Percentiles rank a stretch among this genome's conserved stretches.
Conservation (phyloP, 2,888 invertebrate genomes). For the Steinernema carpocapsae region DNA sequence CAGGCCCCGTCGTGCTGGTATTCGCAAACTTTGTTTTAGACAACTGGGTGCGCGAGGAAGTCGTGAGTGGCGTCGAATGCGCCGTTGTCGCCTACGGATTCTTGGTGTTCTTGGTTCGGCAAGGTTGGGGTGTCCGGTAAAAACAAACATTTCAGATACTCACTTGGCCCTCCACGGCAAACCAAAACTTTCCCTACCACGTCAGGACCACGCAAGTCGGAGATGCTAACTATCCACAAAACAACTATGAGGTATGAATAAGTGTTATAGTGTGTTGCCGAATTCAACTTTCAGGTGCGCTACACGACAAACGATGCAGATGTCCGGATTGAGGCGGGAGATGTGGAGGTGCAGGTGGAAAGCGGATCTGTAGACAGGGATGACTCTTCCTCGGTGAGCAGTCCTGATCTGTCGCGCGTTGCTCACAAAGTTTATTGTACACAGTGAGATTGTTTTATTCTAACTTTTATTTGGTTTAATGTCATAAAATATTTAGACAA, state of each 20-base stretch:
- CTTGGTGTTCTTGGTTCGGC: constrained; percentile 77
- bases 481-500: constrained; percentile 28
- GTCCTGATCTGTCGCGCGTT: constrained; percentile 1
- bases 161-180: constrained; percentile 83
- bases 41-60: constrained; percentile 81
- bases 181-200: constrained; percentile 88
- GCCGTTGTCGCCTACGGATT: constrained; percentile 78
- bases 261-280: neutral
- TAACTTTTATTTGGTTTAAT: neutral
- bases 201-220: constrained; percentile 81
- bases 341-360: neutral
- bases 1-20: constrained; percentile 81
- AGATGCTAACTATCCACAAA: constrained; percentile 49
- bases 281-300: constrained; percentile 8
- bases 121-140: neutral
- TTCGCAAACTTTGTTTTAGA: constrained; percentile 82
- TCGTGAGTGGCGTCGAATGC: constrained; percentile 77
- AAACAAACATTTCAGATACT: constrained; percentile 70
- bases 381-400: constrained; percentile 3
- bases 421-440: neutral
- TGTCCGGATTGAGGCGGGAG: neutral
- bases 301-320: constrained; percentile 11
- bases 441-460: neutral
- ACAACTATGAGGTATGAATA: constrained; percentile 47
- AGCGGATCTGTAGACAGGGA: neutral